Percentiles rank a stretch among this genome's conserved stretches.
These are phyloP conservation scores for Erinaceus europaeus DNA, from an alignment of 2,113 vertebrate species.

Conservation along the genomic window DNA sequence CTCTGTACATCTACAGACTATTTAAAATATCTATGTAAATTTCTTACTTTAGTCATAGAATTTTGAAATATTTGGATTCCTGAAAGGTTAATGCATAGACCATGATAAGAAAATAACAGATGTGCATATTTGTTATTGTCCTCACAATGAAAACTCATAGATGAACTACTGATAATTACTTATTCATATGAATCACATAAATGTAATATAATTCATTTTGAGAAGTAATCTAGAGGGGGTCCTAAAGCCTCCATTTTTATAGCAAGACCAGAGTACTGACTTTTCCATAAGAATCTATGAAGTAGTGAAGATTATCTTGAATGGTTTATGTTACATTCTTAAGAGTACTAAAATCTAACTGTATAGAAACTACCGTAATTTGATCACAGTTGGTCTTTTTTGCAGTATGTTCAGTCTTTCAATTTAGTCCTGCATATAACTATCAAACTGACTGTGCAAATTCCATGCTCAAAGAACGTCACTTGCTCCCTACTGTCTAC, in stretches of 20 bases:
- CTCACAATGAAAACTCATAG: conserved; percentile 6
- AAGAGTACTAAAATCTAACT: background rate
- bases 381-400: background rate
- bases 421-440: conserved; percentile 21
- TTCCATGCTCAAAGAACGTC: conserved; percentile 52
- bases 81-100: conserved; percentile 22
- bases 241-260: conserved; percentile 21
- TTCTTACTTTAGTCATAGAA: conserved; percentile 26
- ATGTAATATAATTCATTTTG: conserved; percentile 30
- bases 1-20: background rate
- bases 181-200: conserved; percentile 23
- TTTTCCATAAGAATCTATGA: background rate
- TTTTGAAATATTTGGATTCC: conserved; percentile 53
- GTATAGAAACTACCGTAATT: background rate
- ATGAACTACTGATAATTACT: background rate
- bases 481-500: conserved; percentile 51
- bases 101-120: conserved; percentile 20
- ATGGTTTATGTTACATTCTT: background rate
- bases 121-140: conserved; percentile 13
- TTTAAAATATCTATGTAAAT: conserved; percentile 39
- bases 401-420: conserved; percentile 13
- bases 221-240: conserved; percentile 36
- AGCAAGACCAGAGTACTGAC: background rate
- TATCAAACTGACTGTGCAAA: conserved; percentile 53
- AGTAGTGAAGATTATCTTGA: conserved; percentile 6